Base-by-base conservation (phyloP, 2,888 invertebrate species). In the Strigamia maritima region DNA sequence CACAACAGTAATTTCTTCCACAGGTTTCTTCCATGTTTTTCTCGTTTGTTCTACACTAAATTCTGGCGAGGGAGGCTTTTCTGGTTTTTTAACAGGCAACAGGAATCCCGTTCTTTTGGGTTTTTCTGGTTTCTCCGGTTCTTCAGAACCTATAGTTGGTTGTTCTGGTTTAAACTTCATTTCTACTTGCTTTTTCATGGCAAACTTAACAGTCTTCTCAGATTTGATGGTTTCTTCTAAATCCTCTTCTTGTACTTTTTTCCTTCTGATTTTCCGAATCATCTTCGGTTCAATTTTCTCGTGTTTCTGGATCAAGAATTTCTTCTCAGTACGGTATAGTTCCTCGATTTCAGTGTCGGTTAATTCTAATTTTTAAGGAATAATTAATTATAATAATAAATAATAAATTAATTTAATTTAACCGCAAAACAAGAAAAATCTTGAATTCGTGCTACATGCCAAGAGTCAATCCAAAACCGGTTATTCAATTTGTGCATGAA, bases 271-370 rank as follows among this genome's bases (percentile, higher is more conserved):
- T 38, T 40, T 35, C n/a, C 77, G 49, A 14, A 49, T 77, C 12
- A 24, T 49, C 24, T 77, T 40, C 10, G 40, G 38, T 49, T 28
- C 49, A 4, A 40, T 24, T 65, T 78, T 28, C 22, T 40, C 40
- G n/a, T 40, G 77, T 78, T 65, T 31, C 19, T 78, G 65, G 10
- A 78, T 26, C 8, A 38, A 75, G 8, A 79, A 19, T 38, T 79
- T 31, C 74, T 38, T 75, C 40, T 79, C 79, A 3, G 79, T 40
- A 10, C 75, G 74, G 24, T 79, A 75, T 10, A 60, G 22, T 31
- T 70, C 65, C n/a, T 65, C 65, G 22, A 54, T 78, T 35, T 78
- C 78, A 16, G 40, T 75, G 24, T 79, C 79, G 19, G 79, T 79
- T 19, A 79, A n/a, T 79, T 79, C 79, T 79, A n/a, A 38, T 38